Evolutionary conservation across 2,888 invertebrate genomes (phyloP).

Genomic region (Pogonocherus hispidulus): DNA sequence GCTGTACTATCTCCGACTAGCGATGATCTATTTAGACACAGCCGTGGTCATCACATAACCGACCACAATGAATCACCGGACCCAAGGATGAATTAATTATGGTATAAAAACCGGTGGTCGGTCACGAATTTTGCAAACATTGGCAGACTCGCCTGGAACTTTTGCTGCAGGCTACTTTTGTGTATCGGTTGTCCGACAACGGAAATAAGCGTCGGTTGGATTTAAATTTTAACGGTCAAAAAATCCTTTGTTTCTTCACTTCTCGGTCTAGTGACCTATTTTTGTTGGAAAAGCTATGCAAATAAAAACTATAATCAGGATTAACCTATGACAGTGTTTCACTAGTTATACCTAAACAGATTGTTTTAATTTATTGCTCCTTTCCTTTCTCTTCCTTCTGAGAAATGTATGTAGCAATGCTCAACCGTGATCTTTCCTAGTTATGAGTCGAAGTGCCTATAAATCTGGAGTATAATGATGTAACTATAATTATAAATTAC

Average conservation of each 20-base stretch:
- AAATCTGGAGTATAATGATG: too few species aligned
- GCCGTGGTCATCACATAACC: constrained; percentile 17
- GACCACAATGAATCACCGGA: constrained; percentile 32
- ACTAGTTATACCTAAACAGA: too few species aligned
- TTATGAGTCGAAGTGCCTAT: too few species aligned
- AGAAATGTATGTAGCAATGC: too few species aligned
- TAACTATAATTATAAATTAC: too few species aligned
- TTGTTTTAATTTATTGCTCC: too few species aligned
- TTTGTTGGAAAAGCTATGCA: not conserved
- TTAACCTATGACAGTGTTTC: too few species aligned
- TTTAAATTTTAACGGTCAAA: not conserved
- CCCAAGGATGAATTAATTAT: constrained; percentile 36
- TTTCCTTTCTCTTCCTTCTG: too few species aligned
- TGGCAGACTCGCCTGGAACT: constrained; percentile 23
- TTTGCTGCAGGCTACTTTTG: constrained; percentile 8
- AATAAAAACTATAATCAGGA: too few species aligned
- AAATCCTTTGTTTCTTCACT: not conserved
- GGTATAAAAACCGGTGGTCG: constrained; percentile 38
- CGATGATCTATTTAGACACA: constrained; percentile 20
- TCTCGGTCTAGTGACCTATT: not conserved
- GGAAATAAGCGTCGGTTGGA: constrained; percentile 11
- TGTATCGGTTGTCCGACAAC: not conserved
- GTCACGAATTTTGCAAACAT: constrained; percentile 34
- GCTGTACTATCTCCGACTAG: constrained; percentile 13
- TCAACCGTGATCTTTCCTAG: too few species aligned